Evolutionary conservation across 2,797 vertebrate species (phyloP).

Genomic region (Taeniopygia guttata): DNA sequence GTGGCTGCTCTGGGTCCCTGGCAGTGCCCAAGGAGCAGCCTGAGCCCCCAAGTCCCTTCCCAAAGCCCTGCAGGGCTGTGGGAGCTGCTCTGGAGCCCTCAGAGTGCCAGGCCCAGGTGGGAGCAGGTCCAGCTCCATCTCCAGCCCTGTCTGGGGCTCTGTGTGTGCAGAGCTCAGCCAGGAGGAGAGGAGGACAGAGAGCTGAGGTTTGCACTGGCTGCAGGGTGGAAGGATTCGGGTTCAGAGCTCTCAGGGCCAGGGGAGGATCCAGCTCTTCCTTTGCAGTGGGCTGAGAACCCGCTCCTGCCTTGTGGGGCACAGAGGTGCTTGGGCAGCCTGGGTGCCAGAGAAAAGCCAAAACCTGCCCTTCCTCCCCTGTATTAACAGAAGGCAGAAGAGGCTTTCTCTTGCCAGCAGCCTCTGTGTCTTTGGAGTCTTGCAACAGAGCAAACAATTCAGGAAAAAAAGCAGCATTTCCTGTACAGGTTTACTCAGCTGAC

Average conservation of each 20-base stretch:
- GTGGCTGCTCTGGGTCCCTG: background rate
- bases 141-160: background rate
- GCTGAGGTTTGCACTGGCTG: background rate
- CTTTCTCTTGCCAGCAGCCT: background rate
- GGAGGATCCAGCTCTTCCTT: background rate
- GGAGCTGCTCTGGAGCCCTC: background rate
- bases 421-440: background rate
- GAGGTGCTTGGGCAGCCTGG: background rate
- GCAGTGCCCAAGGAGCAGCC: background rate
- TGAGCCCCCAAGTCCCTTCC: background rate
- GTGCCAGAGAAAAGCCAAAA: background rate
- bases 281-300: background rate
- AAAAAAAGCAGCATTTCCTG: background rate
- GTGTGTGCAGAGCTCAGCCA: background rate
- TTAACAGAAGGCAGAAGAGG: background rate
- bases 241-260: background rate
- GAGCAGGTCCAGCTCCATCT: background rate
- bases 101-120: accelerated
- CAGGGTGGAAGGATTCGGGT: background rate
- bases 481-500: background rate
- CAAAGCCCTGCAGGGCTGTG: background rate
- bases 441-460: background rate
- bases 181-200: background rate
- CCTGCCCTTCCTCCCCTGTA: accelerated
- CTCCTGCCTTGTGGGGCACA: background rate